Percentiles rank a stretch among this genome's conserved stretches.
These are phyloP conservation scores for Caenorhabditis sp. DNA, from an alignment of 2,888 invertebrate species.

Conservation along the genomic window DNA sequence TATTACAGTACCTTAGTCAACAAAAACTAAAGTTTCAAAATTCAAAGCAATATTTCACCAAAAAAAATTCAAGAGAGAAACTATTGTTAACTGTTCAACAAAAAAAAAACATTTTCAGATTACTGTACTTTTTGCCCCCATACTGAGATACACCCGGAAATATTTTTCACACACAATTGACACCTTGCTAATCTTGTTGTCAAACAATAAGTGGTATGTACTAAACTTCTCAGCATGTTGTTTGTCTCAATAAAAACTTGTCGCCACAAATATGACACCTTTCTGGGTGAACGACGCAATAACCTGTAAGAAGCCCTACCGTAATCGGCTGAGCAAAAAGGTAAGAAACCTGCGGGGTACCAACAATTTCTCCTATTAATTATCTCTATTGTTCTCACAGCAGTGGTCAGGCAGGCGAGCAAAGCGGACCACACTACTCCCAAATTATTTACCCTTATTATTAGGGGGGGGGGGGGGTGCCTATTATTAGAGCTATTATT, in stretches of 20 bases:
- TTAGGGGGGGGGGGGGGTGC: not conserved
- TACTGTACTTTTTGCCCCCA: too few relatives aligned
- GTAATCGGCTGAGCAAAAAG: not conserved
- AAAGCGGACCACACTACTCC: constrained; percentile 3
- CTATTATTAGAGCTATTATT: constrained; percentile 3
- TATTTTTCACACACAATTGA: not conserved
- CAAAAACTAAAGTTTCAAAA: too few relatives aligned
- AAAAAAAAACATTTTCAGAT: too few relatives aligned
- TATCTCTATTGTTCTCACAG: constrained; percentile 21
- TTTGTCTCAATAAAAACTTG: not conserved
- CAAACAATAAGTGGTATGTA: not conserved
- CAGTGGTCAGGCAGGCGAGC: not conserved
- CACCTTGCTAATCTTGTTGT: not conserved
- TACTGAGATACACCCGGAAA: not conserved
- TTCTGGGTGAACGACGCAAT: not conserved
- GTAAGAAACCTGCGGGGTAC: constrained; percentile 29
- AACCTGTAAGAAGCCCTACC: not conserved
- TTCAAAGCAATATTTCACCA: too few relatives aligned
- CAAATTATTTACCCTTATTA: constrained; percentile 19
- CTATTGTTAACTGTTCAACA: too few relatives aligned
- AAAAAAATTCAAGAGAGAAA: too few relatives aligned
- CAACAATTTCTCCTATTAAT: constrained; percentile 27
- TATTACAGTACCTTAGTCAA: too few relatives aligned
- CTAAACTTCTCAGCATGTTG: not conserved
- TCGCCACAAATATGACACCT: not conserved